A percentile compares a stretch with the other conserved stretches of the same genome.
phyloP scores from a whole-genome alignment of 2,888 invertebrate genomes.

The Argyra leucocephala region DNA sequence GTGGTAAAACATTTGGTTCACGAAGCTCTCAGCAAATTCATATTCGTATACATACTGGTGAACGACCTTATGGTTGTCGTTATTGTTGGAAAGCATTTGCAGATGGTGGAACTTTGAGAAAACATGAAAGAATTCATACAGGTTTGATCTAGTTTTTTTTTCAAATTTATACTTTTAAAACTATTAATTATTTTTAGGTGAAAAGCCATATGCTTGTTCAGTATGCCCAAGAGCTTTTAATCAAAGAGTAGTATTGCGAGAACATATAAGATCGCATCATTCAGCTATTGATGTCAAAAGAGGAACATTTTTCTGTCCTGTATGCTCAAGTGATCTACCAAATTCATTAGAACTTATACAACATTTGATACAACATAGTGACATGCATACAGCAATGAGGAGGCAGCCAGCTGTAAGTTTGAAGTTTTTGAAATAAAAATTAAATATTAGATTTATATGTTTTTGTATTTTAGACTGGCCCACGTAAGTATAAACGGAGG shows the following conservation, averaged over 20 bases:
- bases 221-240: conserved; percentile 81
- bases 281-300: conserved; percentile 67
- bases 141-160: too few species aligned
- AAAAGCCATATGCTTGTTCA: conserved; percentile 79
- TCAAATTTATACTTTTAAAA: background rate
- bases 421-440: background rate
- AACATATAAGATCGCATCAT: conserved; percentile 78
- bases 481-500: conserved; percentile 70
- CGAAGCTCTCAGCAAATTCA: conserved; percentile 79
- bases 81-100: conserved; percentile 86
- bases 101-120: conserved; percentile 73
- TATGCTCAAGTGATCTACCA: conserved; percentile 60
- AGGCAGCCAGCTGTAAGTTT: conserved; percentile 57
- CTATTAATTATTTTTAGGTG: conserved; percentile 43
- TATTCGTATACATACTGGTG: conserved; percentile 73
- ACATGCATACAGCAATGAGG: conserved; percentile 72
- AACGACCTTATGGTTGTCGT: conserved; percentile 73
- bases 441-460: conserved; percentile 12
- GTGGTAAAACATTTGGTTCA: conserved; percentile 78
- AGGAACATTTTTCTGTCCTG: conserved; percentile 63
- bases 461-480: conserved; percentile 49
- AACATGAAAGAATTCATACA: conserved; percentile 78
- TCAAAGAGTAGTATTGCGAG: conserved; percentile 73
- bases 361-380: conserved; percentile 76
- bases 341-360: conserved; percentile 68